Evolutionary conservation across 1,140 invertebrate species (phyloP).

Genomic region (Lepidurus couesii): DNA sequence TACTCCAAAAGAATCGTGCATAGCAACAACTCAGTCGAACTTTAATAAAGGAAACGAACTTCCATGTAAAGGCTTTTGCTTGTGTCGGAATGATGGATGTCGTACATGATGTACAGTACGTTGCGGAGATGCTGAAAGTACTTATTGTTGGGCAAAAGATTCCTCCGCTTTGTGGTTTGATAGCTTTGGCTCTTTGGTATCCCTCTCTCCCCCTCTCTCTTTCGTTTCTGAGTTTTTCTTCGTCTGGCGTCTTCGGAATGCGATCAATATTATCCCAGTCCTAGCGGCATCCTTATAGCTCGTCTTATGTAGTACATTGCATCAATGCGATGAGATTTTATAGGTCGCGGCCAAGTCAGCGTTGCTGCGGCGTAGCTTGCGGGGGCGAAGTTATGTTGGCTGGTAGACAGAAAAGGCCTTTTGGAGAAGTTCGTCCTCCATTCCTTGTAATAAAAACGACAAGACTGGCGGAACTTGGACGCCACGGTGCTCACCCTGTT

Average conservation of each 20-base stretch:
- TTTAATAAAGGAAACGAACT: too few species aligned
- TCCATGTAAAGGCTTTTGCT: too few species aligned
- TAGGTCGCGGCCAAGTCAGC: background rate
- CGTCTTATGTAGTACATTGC: background rate
- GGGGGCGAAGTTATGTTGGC: conserved; percentile 16
- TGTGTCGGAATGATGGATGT: background rate
- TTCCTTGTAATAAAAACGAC: background rate
- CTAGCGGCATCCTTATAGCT: background rate
- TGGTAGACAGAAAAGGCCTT: background rate
- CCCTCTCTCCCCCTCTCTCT: background rate
- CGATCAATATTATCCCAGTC: background rate
- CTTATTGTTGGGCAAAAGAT: background rate
- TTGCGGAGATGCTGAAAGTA: background rate
- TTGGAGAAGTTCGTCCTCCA: background rate
- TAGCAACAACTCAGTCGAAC: too few species aligned
- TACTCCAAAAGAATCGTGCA: too few species aligned
- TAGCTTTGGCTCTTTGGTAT: background rate
- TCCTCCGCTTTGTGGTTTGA: background rate
- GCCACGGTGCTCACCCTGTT: background rate
- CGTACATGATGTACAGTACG: background rate
- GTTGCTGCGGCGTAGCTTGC: background rate
- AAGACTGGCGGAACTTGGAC: background rate
- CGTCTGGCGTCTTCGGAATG: conserved; percentile 6
- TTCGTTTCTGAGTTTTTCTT: background rate
- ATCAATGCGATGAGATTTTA: background rate